These are phyloP conservation scores for Sisor rabdophorus DNA, from an alignment of 2,113 vertebrate species.

Conservation along the genomic window DNA sequence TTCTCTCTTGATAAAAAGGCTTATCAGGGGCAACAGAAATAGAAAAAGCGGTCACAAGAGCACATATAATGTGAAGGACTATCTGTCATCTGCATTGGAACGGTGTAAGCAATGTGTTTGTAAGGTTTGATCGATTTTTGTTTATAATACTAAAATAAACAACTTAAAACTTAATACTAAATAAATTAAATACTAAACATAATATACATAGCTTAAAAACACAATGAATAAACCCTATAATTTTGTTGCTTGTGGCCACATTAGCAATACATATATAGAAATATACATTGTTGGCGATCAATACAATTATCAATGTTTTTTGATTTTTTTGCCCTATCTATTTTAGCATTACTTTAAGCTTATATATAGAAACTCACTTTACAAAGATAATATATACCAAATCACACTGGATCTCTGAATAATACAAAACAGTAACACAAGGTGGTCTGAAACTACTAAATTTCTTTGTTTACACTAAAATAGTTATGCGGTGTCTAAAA, in stretches of 20 bases:
- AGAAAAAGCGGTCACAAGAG: slow-evolving; percentile 53
- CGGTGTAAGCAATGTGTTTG: slow-evolving; percentile 2
- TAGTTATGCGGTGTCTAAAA: not conserved
- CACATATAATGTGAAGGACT: slow-evolving; percentile 35
- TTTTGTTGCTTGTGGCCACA: too few species aligned
- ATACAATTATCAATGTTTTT: too few species aligned
- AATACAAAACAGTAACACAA: not conserved
- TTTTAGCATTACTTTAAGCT: slow-evolving; percentile 32
- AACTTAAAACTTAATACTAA: too few species aligned
- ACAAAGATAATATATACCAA: not conserved
- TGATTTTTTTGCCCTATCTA: too few species aligned
- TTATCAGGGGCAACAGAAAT: slow-evolving; percentile 63
- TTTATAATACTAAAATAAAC: too few species aligned
- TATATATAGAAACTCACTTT: slow-evolving; percentile 28
- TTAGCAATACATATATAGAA: too few species aligned
- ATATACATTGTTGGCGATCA: too few species aligned
- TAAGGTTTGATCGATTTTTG: too few species aligned
- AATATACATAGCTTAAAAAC: too few species aligned
- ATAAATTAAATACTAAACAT: too few species aligned
- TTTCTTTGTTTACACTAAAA: not conserved
- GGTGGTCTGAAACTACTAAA: not conserved
- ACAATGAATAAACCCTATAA: too few species aligned
- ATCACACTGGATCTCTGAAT: slow-evolving; percentile 10
- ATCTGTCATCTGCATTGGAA: slow-evolving; percentile 55
- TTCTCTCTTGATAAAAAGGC: slow-evolving; percentile 44